Percentiles rank a stretch among this genome's conserved stretches.
Evolutionary conservation across 2,113 vertebrate species (phyloP).

Genomic region (Procavia capensis): DNA sequence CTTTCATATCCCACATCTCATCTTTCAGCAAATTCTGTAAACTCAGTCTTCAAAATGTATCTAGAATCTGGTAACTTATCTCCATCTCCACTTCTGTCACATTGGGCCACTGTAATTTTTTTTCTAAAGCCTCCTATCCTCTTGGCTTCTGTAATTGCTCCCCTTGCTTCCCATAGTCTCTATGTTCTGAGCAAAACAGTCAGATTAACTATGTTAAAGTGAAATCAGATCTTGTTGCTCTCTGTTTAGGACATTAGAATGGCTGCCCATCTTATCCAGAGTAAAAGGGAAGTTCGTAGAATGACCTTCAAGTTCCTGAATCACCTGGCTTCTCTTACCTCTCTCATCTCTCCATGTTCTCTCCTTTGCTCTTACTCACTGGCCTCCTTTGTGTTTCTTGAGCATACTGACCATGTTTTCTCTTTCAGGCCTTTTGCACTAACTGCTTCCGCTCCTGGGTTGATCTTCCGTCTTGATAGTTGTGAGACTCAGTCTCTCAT

Average conservation of each 20-base stretch:
- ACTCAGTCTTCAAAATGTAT: background rate
- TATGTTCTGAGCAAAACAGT: background rate
- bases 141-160: background rate
- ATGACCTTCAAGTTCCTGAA: fast-evolving
- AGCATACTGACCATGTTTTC: background rate
- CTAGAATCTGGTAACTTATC: background rate
- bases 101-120: background rate
- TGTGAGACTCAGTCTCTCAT: background rate
- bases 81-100: background rate
- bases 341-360: background rate
- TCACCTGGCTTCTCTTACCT: background rate
- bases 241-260: background rate
- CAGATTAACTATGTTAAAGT: background rate
- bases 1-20: background rate
- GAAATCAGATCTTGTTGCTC: background rate
- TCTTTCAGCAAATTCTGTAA: background rate
- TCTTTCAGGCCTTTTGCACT: background rate
- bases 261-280: background rate
- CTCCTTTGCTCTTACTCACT: background rate
- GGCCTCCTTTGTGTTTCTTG: background rate
- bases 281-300: background rate
- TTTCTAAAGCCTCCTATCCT: background rate
- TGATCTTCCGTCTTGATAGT: background rate
- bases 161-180: background rate
- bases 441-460: background rate